Conservation (phyloP, 2,113 vertebrate species). For the Psilopsiagon aurifrons region DNA sequence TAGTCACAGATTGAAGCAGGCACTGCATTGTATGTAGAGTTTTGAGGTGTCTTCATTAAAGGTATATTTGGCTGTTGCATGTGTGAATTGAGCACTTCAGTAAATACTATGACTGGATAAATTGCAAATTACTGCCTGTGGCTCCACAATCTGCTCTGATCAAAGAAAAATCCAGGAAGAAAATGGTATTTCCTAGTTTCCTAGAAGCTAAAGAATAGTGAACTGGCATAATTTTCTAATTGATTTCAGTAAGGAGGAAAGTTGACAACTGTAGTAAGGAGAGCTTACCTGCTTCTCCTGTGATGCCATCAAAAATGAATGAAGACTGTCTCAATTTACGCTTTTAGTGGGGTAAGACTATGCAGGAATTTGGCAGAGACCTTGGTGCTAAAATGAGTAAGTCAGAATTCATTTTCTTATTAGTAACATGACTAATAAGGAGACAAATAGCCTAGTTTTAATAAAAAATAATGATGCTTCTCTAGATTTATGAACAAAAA, state of each 20-base stretch:
- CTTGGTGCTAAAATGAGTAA: background rate
- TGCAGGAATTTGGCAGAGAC: background rate
- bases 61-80: background rate
- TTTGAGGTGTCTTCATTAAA: background rate
- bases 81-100: background rate
- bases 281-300: background rate
- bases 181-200: background rate
- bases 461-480: background rate
- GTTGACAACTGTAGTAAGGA: background rate
- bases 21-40: background rate
- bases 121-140: background rate
- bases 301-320: background rate
- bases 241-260: background rate
- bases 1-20: background rate
- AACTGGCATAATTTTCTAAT: background rate
- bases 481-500: background rate
- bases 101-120: background rate
- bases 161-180: background rate
- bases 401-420: background rate
- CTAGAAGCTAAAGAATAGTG: background rate
- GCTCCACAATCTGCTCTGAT: background rate
- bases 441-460: background rate
- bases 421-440: background rate
- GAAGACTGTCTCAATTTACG: background rate
- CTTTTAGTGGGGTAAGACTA: background rate